Evolutionary conservation across 2,797 vertebrate genomes (phyloP), one percentile per base, ranked within the genome.

Genomic region (Crocidura indochinensis): DNA sequence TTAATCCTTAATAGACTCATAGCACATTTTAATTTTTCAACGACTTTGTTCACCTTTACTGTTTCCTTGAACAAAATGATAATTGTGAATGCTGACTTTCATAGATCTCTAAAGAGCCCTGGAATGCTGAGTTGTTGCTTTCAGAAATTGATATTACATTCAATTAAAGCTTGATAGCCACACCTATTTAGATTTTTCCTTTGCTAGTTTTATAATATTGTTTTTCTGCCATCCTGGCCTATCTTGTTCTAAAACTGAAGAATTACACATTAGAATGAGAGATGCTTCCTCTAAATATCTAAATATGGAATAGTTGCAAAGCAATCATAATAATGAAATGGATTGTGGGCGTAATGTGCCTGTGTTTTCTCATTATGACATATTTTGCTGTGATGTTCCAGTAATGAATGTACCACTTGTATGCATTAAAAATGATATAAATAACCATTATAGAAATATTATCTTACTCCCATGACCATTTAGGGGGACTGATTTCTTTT

Each of bases 241-340:
- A n/a, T 90, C 75, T 92, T 87, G 69, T 88, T 53, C 49, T 88
- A 86, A 90, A 95, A 65, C 53, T 75, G 44, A 91, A 94, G 64
- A n/a, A 92, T 53, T 81, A 14, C 64, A 88, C 51, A 75, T 89
- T 94, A 96, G 80, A 38, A 87, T 88, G 76, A 96, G 77, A 90
- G 64, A 81, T 94, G 77, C 76, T 94, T 88, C 51, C 89, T 93
- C 88, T 92, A 94, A 96, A 83, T 89, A 83, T 93, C 88, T 92
- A 94, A 96, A 83, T 89, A 83, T 93, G 87, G 88, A 93, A 94
- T 94, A 86, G 88, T 93, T 96, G 68, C 92, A 85, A 95, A 96
- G 86, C 88, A 96, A 92, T 96, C 29, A 94, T 91, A 76, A 90
- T 80, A 95, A 73, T 84, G 89, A 93, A 95, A 96, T 93, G 88